Evolutionary conservation across 2,113 vertebrate genomes (phyloP), one percentile per base, ranked within the genome.

Genomic region (Saccopteryx bilineata): DNA sequence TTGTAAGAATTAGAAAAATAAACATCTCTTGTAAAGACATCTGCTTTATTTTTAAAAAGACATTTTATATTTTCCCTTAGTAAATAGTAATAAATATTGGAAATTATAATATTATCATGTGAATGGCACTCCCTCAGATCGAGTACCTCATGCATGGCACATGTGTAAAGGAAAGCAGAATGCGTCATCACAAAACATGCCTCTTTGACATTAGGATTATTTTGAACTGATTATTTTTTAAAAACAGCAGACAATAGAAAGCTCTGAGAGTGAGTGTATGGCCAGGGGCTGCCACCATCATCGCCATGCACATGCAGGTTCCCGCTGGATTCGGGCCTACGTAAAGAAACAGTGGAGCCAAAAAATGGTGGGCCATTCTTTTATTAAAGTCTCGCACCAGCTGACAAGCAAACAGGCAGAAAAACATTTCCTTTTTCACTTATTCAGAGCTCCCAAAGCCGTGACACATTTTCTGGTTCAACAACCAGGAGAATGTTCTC

Each of bases 1-100:
- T 63, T 63, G 33, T 50, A 31, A 60, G 61, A 93, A 65, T 46
- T 68, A 58, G 14, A 1, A 9, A 18, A 69, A 56, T 52, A 60
- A 5, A 50, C 1, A 50, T 1, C 18, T 31, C 14, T n/a, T 78
- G 33, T 78, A 33, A 63, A 71, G 31, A 71, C 8, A 78, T 61
- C 4, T 68, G 23, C 86, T 80, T 86, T 60, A 96, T 90, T 83
- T 88, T 48, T 83, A 33, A 68, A 54, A 39, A 69, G 15, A 61
- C 10, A 11, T 8, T 72, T 65, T 14, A 14, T 24, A 66, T 65
- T 21, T 11, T 1, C 2, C 5, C 4, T 11, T 13, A 39, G 3
- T 1, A 54, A 13, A 71, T 74, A 92, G 48, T 68, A 85, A 80
- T 74, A 89, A 85, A 79, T 39, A 89, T 24, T 58, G 10, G 12